phyloP scores from a whole-genome alignment of 2,797 vertebrate genomes.

The Cyprinella venusta region DNA sequence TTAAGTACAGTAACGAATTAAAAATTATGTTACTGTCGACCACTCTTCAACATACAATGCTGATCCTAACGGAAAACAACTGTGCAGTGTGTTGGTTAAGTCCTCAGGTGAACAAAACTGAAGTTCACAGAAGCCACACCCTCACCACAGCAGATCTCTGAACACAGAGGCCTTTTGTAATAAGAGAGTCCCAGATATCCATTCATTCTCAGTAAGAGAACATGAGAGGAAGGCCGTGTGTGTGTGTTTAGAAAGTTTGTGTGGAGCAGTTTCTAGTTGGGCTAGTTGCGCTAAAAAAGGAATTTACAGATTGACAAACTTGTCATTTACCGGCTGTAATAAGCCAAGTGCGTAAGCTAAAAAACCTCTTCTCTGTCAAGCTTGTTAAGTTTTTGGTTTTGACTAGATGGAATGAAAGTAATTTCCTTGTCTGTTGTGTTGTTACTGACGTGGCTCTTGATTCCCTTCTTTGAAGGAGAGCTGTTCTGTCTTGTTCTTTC shows the following conservation, averaged over 20 bases:
- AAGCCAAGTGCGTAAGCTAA: neutral
- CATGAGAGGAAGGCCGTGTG: neutral
- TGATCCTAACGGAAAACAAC: neutral
- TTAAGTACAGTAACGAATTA: neutral
- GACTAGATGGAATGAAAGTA: neutral
- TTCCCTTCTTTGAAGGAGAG: neutral
- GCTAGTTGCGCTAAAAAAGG: neutral
- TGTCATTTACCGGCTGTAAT: neutral
- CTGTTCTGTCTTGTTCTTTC: conserved; percentile 14
- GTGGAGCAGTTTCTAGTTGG: neutral
- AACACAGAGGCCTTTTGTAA: conserved; percentile 32
- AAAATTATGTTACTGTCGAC: too few relatives aligned
- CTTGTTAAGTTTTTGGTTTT: conserved; percentile 11
- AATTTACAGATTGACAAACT: neutral
- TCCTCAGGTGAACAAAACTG: neutral
- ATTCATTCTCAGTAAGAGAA: neutral
- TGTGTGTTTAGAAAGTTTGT: neutral
- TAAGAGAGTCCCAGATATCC: conserved; percentile 27
- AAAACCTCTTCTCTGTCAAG: conserved; percentile 31
- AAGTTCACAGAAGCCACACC: conserved; percentile 14
- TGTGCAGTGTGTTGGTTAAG: neutral
- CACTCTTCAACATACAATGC: neutral
- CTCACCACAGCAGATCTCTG: conserved; percentile 1
- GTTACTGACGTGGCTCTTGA: neutral
- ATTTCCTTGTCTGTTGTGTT: neutral